Base-by-base conservation (phyloP, 2,888 invertebrate species). In the Xestia xanthographa region DNA sequence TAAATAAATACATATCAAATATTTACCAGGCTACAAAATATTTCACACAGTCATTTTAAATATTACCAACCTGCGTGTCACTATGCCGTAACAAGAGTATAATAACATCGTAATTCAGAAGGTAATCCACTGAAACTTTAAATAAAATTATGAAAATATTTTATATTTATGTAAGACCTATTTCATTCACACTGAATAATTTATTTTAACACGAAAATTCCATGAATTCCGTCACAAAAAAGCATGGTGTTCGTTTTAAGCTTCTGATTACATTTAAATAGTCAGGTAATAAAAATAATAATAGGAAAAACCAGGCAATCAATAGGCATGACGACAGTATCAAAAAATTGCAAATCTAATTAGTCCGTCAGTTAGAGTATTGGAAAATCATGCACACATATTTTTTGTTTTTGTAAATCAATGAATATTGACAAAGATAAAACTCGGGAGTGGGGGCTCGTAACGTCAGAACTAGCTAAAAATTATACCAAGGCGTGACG, bases 101-200 rank as follows among this genome's bases (percentile, higher is more conserved):
- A 75, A 66, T 80, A 58, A 45, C 50, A 45, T 80, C 66, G 62
- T 80, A 75, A 80, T 80, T 80, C 41, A 79, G 26, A 53, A 63
- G 14, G 45, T 70, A 79, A 79, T 60, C 82, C 62, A 60, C 50
- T 45, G 26, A 58, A 81, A 73, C 11, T 79, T 70, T 70, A 53
- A 79, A 84, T 56, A n/a, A 79, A 82, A 71, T 56, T 38, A 50
- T 62, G n/a, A 68, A 84, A 83, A 69, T 71, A 74, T 68, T 79
- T 66, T 22, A 45, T 56, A 65, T 68, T 65, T 68, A 67, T 53
- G 45, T 63, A 17, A 72, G 29, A 48, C 43, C 20, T 53, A 34
- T 50, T 69, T 45, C 48, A 67, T 50, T 60, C 43, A 76, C 48
- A 50, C 76, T 43, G 11, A 29, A 74, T 62, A 38, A 50, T 74